Conservation (phyloP, 2,888 invertebrate genomes). For the Melitaea athalia region DNA sequence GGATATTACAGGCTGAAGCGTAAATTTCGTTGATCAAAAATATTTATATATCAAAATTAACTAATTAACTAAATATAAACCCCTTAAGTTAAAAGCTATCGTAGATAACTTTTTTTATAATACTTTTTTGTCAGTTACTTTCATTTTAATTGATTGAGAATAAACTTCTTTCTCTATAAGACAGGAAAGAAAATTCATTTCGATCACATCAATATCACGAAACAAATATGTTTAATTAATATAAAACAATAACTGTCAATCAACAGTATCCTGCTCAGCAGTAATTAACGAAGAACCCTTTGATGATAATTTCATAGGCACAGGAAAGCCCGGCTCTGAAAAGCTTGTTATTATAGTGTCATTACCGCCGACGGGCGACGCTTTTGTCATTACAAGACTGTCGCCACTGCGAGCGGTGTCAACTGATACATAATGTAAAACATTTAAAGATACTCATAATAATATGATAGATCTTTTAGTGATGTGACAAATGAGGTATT, state of each 20-base stretch:
- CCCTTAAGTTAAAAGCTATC: too few relatives aligned
- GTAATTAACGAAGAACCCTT: slow-evolving; percentile 26
- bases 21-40: too few relatives aligned
- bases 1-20: too few relatives aligned
- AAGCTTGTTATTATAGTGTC: slow-evolving; percentile 54
- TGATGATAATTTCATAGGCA: slow-evolving; percentile 33
- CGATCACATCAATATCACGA: background rate
- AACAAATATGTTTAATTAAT: background rate
- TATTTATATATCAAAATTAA: too few relatives aligned
- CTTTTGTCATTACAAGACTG: slow-evolving; percentile 57
- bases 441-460: background rate
- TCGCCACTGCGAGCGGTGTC: slow-evolving; percentile 24
- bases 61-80: too few relatives aligned
- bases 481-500: too few relatives aligned
- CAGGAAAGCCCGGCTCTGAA: slow-evolving; percentile 48
- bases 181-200: background rate
- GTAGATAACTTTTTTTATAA: too few relatives aligned
- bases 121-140: too few relatives aligned
- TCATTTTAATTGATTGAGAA: too few relatives aligned
- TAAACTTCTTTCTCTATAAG: background rate
- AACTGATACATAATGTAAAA: slow-evolving; percentile 9
- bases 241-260: slow-evolving; percentile 10
- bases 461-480: background rate
- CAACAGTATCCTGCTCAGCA: slow-evolving; percentile 11
- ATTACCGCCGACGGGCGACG: slow-evolving; percentile 51